Percentiles rank a stretch among this genome's conserved stretches.
phyloP scores from a whole-genome alignment of 2,888 invertebrate species.

The Pterostichus madidus region DNA sequence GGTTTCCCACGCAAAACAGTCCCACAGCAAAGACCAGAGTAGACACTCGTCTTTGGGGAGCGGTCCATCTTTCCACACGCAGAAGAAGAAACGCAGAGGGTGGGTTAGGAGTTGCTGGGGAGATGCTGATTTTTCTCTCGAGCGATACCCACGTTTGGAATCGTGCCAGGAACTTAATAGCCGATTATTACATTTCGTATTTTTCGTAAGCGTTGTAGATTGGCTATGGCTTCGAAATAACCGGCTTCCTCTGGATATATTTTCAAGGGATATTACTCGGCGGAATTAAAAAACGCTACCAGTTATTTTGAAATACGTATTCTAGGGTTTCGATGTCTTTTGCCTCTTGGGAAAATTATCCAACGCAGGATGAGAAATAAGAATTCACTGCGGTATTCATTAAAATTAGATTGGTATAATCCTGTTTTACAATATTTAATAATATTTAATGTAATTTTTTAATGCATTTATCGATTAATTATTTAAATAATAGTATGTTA shows the following conservation, averaged over 20 bases:
- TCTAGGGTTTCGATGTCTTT: neutral
- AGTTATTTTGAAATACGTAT: slow-evolving; percentile 19
- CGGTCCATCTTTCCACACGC: slow-evolving; percentile 29
- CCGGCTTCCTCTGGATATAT: slow-evolving; percentile 36
- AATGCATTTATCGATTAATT: too few relatives aligned
- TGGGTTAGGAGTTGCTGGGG: neutral
- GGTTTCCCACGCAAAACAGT: slow-evolving; percentile 43
- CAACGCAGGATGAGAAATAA: neutral
- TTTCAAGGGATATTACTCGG: slow-evolving; percentile 45
- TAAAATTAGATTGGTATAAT: neutral
- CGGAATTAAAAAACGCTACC: slow-evolving; percentile 34
- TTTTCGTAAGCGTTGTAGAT: slow-evolving; percentile 51
- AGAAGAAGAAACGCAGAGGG: neutral
- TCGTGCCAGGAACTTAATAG: slow-evolving; percentile 53
- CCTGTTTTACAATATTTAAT: neutral
- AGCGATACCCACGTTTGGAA: slow-evolving; percentile 36
- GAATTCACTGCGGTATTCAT: neutral
- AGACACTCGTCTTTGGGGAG: slow-evolving; percentile 39
- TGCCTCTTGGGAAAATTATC: slow-evolving; percentile 2
- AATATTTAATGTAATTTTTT: too few relatives aligned
- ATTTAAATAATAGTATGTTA: too few relatives aligned
- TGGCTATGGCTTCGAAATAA: slow-evolving; percentile 45
- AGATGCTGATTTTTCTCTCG: slow-evolving; percentile 53
- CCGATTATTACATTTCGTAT: slow-evolving; percentile 62
- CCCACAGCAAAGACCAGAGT: slow-evolving; percentile 14